Evolutionary conservation across 2,888 invertebrate genomes (phyloP).

Genomic region (Heliothis peltigera): DNA sequence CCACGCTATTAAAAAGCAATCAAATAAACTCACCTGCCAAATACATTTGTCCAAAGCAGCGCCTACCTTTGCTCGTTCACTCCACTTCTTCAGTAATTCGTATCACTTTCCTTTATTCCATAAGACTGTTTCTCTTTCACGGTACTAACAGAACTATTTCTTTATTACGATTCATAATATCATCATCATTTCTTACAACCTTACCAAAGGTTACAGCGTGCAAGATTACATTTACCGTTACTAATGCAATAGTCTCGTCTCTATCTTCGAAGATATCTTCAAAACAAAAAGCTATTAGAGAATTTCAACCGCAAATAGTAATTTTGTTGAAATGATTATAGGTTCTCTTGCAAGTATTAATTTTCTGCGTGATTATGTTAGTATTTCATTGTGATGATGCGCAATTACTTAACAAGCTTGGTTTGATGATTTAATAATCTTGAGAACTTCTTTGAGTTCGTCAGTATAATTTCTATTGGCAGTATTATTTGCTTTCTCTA

Average conservation of each 20-base stretch:
- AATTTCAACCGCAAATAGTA: constrained; percentile 41
- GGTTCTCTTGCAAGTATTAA: constrained; percentile 33
- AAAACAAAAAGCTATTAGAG: constrained; percentile 33
- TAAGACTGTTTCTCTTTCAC: constrained; percentile 51
- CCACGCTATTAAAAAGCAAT: background rate
- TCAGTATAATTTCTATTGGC: constrained; percentile 34
- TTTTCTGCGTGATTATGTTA: constrained; percentile 42
- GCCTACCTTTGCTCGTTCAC: constrained; percentile 53
- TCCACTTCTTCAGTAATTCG: constrained; percentile 60
- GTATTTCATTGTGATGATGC: constrained; percentile 44
- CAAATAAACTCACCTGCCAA: constrained; percentile 63
- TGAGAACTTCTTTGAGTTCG: constrained; percentile 31
- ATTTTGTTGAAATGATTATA: constrained; percentile 37
- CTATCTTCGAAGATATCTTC: constrained; percentile 39
- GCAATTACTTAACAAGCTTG: constrained; percentile 50
- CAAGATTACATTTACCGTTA: constrained; percentile 60
- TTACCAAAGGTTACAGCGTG: constrained; percentile 74
- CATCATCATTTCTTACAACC: constrained; percentile 72
- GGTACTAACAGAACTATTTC: constrained; percentile 67
- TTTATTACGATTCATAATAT: constrained; percentile 65
- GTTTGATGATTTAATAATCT: constrained; percentile 52
- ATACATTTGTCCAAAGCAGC: constrained; percentile 60
- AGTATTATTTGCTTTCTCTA: constrained; percentile 56
- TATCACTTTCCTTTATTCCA: constrained; percentile 68
- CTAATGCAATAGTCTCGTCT: constrained; percentile 37